A percentile compares a stretch with the other conserved stretches of the same genome.
Conservation (phyloP, 2,797 vertebrate genomes). For the Todus mexicanus region DNA sequence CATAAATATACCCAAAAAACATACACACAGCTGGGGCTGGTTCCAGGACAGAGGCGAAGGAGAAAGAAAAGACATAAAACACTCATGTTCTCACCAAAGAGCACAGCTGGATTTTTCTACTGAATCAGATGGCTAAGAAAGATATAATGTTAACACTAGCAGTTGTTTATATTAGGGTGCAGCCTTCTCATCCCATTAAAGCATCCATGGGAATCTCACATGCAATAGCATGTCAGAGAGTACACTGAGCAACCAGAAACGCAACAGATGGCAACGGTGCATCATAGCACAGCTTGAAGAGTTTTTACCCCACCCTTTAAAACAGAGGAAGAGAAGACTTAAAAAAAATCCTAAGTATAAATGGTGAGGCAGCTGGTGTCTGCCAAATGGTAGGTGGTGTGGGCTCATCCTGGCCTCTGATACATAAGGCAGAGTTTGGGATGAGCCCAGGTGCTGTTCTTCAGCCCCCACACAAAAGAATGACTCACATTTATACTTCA, state of each 20-base stretch:
- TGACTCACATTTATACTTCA: constrained; percentile 44
- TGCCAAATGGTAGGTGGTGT: constrained; percentile 52
- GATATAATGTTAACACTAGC: neutral
- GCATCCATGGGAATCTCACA: neutral
- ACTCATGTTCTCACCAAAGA: neutral
- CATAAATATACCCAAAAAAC: neutral
- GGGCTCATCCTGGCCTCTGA: constrained; percentile 41
- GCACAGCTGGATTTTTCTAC: neutral
- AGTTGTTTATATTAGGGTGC: neutral
- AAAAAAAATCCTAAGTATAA: constrained; percentile 51
- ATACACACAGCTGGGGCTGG: neutral
- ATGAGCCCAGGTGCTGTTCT: constrained; percentile 52
- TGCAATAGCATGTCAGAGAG: neutral
- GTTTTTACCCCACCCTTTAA: constrained; percentile 22
- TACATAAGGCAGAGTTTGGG: neutral
- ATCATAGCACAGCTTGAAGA: constrained; percentile 6
- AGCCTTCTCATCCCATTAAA: neutral
- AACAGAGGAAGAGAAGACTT: constrained; percentile 27
- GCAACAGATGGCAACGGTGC: constrained; percentile 22
- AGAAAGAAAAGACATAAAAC: neutral
- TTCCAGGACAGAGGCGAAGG: neutral
- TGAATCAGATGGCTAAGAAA: neutral
- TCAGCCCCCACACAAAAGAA: constrained; percentile 53
- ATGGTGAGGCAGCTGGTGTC: constrained; percentile 38
- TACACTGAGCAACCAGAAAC: neutral